phyloP scores from a whole-genome alignment of 2,113 vertebrate genomes.

The Balaeniceps rex region DNA sequence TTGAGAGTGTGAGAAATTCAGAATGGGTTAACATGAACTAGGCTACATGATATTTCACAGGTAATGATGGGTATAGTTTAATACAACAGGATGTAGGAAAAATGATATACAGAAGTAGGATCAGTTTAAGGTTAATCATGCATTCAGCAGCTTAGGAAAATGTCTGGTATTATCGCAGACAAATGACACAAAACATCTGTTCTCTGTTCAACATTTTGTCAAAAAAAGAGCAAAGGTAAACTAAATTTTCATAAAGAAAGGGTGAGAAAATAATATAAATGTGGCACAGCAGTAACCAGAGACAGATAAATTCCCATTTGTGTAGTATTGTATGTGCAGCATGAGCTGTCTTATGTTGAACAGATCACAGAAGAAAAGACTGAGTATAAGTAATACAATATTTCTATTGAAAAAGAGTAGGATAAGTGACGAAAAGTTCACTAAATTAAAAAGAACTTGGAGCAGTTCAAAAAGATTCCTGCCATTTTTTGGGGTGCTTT shows the following conservation, averaged over 20 bases:
- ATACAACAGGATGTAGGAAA: not conserved
- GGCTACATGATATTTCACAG: not conserved
- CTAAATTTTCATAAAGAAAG: not conserved
- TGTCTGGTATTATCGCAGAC: not conserved
- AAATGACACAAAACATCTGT: slow-evolving; percentile 1
- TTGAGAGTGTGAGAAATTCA: not conserved
- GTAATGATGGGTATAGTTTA: not conserved
- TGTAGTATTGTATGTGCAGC: not conserved
- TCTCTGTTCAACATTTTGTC: not conserved
- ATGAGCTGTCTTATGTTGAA: not conserved
- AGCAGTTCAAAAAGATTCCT: not conserved
- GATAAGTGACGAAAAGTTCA: not conserved
- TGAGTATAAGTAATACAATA: not conserved
- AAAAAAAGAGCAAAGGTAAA: not conserved
- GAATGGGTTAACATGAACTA: not conserved
- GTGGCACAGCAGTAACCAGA: not conserved
- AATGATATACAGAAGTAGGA: not conserved
- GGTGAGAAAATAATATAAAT: not conserved
- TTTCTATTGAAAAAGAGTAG: not conserved
- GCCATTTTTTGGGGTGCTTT: not conserved
- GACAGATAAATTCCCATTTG: not conserved
- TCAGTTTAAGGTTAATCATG: slow-evolving; percentile 27
- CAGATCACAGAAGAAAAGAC: not conserved
- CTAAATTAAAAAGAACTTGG: not conserved
- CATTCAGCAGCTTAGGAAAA: slow-evolving; percentile 22